Conservation (phyloP, 2,113 vertebrate genomes). For the Chaetodon trifascialis region DNA sequence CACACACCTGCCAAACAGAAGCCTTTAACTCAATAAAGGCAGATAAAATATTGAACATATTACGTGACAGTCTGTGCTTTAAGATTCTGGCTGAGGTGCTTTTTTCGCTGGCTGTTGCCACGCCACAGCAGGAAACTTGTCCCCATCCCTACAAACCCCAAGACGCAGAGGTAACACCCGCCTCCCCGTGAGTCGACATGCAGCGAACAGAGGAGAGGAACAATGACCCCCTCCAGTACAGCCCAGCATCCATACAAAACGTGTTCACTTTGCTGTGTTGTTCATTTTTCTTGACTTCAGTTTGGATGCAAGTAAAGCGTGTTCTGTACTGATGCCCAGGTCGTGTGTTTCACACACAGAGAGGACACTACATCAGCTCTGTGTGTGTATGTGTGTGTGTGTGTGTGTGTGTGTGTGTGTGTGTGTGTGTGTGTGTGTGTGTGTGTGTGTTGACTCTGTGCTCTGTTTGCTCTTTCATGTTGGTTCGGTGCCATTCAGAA, state of each 20-base stretch:
- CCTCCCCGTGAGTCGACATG: neutral
- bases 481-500: conserved; percentile 53
- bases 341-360: conserved; percentile 13
- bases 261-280: neutral
- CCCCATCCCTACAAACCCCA: neutral
- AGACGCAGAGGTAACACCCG: conserved; percentile 9
- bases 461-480: conserved; percentile 50
- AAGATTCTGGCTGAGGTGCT: conserved; percentile 23
- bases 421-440: conserved; percentile 39
- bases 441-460: conserved; percentile 43
- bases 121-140: conserved; percentile 6
- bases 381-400: conserved; percentile 47
- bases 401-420: conserved; percentile 37
- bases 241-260: conserved; percentile 22
- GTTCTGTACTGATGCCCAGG: conserved; percentile 14
- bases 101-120: conserved; percentile 45
- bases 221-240: neutral
- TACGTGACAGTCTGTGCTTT: conserved; percentile 51
- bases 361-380: neutral
- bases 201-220: conserved; percentile 29
- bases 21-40: conserved; percentile 42
- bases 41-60: conserved; percentile 66
- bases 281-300: neutral
- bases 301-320: neutral
- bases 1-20: neutral